These are phyloP conservation scores for Thripadectes ignobilis DNA, from an alignment of 2,797 vertebrate species.

Conservation along the genomic window DNA sequence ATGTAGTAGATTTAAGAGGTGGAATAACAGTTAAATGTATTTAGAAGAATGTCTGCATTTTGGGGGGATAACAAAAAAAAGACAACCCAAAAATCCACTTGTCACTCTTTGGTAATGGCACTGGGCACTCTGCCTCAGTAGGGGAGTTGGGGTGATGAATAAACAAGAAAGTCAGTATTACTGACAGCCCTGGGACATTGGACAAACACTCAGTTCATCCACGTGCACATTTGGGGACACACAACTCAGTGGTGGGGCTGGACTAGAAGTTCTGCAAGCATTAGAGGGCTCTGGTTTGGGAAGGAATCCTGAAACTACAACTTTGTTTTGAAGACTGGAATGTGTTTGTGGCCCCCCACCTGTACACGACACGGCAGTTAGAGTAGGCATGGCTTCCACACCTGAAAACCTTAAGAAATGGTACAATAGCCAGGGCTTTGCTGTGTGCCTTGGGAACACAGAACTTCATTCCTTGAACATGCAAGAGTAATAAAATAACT, in stretches of 20 bases:
- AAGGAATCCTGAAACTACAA: not conserved
- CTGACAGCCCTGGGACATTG: not conserved
- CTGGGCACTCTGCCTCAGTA: not conserved
- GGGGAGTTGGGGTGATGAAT: not conserved
- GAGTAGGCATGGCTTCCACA: rapidly evolving
- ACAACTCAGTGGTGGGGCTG: rapidly evolving
- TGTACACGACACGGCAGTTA: not conserved
- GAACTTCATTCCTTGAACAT: not conserved
- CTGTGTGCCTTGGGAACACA: not conserved
- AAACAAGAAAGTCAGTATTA: not conserved
- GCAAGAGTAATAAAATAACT: not conserved
- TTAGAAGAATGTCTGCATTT: not conserved
- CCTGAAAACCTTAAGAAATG: not conserved
- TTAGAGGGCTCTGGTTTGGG: not conserved
- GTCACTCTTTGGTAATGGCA: rapidly evolving
- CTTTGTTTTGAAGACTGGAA: not conserved
- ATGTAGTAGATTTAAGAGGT: not conserved
- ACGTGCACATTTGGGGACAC: not conserved
- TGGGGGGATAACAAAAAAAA: not conserved
- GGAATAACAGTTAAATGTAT: not conserved
- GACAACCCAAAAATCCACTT: not conserved
- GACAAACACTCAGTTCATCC: not conserved
- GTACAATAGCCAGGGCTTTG: not conserved
- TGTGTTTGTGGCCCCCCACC: not conserved
- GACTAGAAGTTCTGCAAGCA: not conserved